phyloP scores from a whole-genome alignment of 2,888 invertebrate genomes.

The Gymnoscelis rufifasciata region DNA sequence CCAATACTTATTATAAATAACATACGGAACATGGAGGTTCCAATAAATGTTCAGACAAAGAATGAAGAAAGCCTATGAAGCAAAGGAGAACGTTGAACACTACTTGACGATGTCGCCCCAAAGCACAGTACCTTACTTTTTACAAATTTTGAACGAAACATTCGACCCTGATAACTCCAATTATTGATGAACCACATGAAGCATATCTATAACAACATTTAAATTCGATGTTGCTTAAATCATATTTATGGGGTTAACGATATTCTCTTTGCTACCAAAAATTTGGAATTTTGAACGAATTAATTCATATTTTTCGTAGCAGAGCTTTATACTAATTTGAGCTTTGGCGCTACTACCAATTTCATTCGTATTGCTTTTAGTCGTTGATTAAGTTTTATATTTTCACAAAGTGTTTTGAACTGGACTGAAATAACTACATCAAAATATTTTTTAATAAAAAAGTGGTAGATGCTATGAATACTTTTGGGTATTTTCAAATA shows the following conservation, averaged over 20 bases:
- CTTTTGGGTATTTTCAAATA: too few species aligned
- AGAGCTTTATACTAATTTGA: constrained; percentile 63
- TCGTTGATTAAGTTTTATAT: constrained; percentile 49
- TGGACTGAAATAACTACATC: not conserved
- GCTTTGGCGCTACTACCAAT: constrained; percentile 55
- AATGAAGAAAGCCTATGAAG: constrained; percentile 58
- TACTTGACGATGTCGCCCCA: constrained; percentile 27
- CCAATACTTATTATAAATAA: constrained; percentile 61
- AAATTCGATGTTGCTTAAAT: constrained; percentile 73
- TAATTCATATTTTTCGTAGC: constrained; percentile 38
- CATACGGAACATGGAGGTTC: constrained; percentile 33
- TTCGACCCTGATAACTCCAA: constrained; percentile 77
- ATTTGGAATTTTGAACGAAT: constrained; percentile 19
- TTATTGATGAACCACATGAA: constrained; percentile 65
- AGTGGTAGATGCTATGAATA: too few species aligned
- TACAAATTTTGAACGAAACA: constrained; percentile 62
- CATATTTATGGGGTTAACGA: constrained; percentile 54
- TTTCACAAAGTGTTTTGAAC: constrained; percentile 16
- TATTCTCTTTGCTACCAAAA: constrained; percentile 47
- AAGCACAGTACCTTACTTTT: constrained; percentile 36
- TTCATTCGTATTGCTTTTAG: constrained; percentile 61
- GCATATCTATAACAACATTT: constrained; percentile 67
- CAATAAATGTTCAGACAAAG: constrained; percentile 41
- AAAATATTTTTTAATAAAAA: too few species aligned
- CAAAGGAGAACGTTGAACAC: constrained; percentile 50